Conservation (phyloP, 2,113 vertebrate species). For the Dinomys branickii region DNA sequence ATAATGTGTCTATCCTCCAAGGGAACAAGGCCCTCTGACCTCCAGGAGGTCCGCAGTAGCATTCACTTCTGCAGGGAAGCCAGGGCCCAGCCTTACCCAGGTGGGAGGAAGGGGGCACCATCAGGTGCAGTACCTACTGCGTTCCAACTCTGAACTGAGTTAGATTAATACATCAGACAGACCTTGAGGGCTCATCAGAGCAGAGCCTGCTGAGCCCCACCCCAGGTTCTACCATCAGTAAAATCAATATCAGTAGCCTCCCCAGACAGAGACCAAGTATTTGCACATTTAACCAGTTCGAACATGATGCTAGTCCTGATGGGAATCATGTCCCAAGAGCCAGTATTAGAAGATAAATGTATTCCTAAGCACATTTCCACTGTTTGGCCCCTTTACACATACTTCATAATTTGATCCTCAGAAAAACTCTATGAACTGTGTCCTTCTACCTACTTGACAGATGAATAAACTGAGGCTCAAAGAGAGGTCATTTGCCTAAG, state of each 20-base stretch:
- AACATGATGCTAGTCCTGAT: neutral
- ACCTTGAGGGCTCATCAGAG: neutral
- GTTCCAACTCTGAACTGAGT: neutral
- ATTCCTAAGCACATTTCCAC: neutral
- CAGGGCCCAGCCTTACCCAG: slow-evolving; percentile 51
- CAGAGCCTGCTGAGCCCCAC: neutral
- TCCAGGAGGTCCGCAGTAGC: slow-evolving; percentile 86
- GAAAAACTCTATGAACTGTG: neutral
- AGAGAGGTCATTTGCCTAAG: neutral
- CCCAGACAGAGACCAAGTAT: neutral
- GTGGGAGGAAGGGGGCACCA: neutral
- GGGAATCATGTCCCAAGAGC: neutral
- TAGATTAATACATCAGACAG: neutral
- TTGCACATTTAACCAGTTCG: neutral
- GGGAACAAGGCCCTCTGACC: slow-evolving; percentile 88
- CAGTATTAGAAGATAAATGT: neutral
- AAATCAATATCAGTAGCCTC: neutral
- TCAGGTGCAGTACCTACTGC: neutral
- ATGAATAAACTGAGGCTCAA: neutral
- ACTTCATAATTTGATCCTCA: neutral
- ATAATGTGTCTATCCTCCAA: slow-evolving; percentile 87
- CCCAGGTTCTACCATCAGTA: neutral
- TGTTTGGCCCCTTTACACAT: neutral
- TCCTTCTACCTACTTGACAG: neutral
- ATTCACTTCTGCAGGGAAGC: slow-evolving; percentile 77